Conservation (phyloP, 2,113 vertebrate genomes). For the Eulacestoma nigropectus region DNA sequence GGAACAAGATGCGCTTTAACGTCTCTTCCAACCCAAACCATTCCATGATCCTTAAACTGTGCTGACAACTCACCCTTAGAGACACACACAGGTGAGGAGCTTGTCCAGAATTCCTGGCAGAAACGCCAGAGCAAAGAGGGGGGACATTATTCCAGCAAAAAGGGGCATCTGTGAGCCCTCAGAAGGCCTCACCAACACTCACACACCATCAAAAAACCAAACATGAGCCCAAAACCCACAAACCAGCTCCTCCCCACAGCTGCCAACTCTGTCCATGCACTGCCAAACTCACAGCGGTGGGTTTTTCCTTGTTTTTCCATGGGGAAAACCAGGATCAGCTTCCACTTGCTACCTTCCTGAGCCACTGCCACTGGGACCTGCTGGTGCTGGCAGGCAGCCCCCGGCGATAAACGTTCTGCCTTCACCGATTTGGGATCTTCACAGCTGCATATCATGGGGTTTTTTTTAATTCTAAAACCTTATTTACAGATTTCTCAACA, state of each 20-base stretch:
- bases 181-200: not conserved
- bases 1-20: accelerated
- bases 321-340: not conserved
- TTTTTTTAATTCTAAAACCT: not conserved
- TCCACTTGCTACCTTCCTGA: not conserved
- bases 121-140: not conserved
- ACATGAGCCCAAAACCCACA: not conserved
- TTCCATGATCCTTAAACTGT: not conserved
- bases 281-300: not conserved
- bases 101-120: not conserved
- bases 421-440: not conserved
- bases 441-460: not conserved
- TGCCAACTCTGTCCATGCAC: too few species aligned
- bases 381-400: not conserved
- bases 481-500: not conserved
- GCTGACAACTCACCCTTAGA: not conserved
- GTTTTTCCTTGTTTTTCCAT: not conserved
- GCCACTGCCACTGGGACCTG: not conserved
- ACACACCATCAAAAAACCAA: not conserved
- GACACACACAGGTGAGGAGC: accelerated
- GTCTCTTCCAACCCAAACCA: not conserved
- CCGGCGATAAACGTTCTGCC: accelerated
- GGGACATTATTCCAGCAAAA: not conserved
- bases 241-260: not conserved
- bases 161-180: too few species aligned